Base-by-base conservation (phyloP, 2,888 invertebrate genomes). In the Cabera pusaria region DNA sequence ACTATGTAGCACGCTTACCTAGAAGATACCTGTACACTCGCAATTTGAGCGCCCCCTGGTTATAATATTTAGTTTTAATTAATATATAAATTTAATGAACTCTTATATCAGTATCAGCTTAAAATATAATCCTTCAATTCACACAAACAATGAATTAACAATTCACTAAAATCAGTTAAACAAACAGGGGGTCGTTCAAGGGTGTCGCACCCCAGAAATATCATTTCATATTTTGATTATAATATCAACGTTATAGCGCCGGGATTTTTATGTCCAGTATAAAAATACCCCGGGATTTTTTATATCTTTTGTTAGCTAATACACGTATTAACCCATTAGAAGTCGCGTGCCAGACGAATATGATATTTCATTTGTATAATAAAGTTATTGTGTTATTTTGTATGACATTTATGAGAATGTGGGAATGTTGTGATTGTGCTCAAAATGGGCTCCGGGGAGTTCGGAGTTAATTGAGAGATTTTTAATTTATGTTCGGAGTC, bases 151-250 rank as follows among this genome's bases (percentile, higher is more conserved):
- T 47, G 62, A 63, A 64, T 56, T 64, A 75, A 68, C 64, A 76
- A 68, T 75, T 65, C 47, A 59, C 64, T 60, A 72, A 73, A 79
- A 72, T 71, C 68, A 78, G 75, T 75, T 70, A 69, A 72, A 77
- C 75, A 81, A 73, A 72, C 68, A 69, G 49, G 59, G 71, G 64
- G 36, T 75, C 69, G 58, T 64, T 72, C 60, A 56, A 69, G 72
- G 69, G 75, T 57, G 42, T 48, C 56, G 52, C 48, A 43, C 68
- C 69, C 77, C 20, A 29, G 20, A 71, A 80, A 81, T 80, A 81
- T 82, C 69, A 80, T 79, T 81, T 84, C 85, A 87, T 87, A 87
- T 88, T 87, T 87, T 83, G 85, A 87, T 87, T 84, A 85, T 82
- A 82, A 85, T 86, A 87, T 88, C 86, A 84, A 73, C 81, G 83